Base-by-base conservation (phyloP, 2,113 vertebrate species). In the Etia nguti region DNA sequence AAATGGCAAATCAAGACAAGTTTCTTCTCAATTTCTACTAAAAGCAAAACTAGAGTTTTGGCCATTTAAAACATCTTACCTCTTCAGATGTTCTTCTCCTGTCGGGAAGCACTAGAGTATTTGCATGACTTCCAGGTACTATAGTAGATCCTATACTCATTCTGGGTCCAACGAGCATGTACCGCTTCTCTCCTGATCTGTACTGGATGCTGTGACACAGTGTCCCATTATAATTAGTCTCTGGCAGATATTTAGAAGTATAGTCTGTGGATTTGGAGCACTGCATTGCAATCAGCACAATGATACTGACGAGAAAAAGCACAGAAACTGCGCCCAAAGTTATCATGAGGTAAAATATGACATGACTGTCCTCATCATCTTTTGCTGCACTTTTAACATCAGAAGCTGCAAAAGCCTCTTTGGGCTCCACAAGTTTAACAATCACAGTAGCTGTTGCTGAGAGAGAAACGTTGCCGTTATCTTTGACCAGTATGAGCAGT, bases 111-210 rank as follows among this genome's bases (percentile, higher is more conserved):
- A 95, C 89, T 0, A 95, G 84, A 0, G 95, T 95, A 56, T 95
- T 95, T 4, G 90, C 87, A 18, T 94, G 92, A 20, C 94, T 95
- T 1, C 93, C 94, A 0, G 93, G 86, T 1, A 85, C 91, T 62
- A 94, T 77, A 65, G 92, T 92, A 68, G 95, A 94, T 26, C 93
- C 94, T 15, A 95, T 90, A 79, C 92, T 95, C 89, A 93, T 95
- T 16, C 93, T 93, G 77, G 93, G 93, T 92, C 93, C 94, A 59
- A 95, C 95, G 12, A 95, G 80, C 95, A 95, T 95, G 90, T 95
- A 95, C 2, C 93, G 92, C 80, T 90, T 95, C 46, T 95, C 95
- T 46, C 93, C 94, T 16, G 93, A 93, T 93, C 92, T 90, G 88
- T 94, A 94, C 86, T 95, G 93, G 84, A 94, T 94, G 84, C 93